Evolutionary conservation across 2,113 vertebrate genomes (phyloP).

Genomic region (Theropithecus gelada): DNA sequence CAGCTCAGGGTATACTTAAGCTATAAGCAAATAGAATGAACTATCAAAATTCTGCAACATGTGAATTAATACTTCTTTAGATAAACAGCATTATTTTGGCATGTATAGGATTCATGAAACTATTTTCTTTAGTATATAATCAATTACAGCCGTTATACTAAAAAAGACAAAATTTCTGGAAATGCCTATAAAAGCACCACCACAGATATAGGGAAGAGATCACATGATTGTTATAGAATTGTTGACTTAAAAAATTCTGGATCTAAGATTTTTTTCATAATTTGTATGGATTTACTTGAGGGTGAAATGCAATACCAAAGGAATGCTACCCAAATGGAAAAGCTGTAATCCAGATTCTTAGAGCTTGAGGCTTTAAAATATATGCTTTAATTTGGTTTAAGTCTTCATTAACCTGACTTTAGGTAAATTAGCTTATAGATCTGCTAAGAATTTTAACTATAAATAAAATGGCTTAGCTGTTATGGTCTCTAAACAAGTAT

Average conservation of each 20-base stretch:
- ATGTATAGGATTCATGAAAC: neutral
- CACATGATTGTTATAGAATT: slow-evolving; percentile 14
- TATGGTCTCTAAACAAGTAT: neutral
- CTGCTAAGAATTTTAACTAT: slow-evolving; percentile 48
- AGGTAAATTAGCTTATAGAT: slow-evolving; percentile 15
- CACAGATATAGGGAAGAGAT: neutral
- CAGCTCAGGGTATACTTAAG: neutral
- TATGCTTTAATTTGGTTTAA: slow-evolving; percentile 8
- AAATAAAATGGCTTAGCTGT: slow-evolving; percentile 33
- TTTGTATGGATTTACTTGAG: slow-evolving; percentile 15
- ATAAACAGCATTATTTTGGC: neutral
- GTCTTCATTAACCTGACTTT: slow-evolving; percentile 34
- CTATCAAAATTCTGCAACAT: neutral
- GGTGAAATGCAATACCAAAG: neutral
- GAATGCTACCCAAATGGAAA: neutral
- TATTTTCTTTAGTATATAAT: neutral
- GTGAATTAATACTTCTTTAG: slow-evolving; percentile 4
- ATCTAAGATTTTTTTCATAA: neutral
- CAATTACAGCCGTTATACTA: neutral
- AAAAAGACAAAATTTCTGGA: slow-evolving; percentile 38
- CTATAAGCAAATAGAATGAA: slow-evolving; percentile 30
- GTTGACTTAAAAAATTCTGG: neutral
- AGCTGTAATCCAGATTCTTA: neutral
- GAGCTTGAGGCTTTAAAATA: slow-evolving; percentile 12
- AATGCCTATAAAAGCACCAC: neutral